Base-by-base conservation (phyloP, 53 echinoderm and acorn worm species). In the Echinometra lucunter region DNA sequence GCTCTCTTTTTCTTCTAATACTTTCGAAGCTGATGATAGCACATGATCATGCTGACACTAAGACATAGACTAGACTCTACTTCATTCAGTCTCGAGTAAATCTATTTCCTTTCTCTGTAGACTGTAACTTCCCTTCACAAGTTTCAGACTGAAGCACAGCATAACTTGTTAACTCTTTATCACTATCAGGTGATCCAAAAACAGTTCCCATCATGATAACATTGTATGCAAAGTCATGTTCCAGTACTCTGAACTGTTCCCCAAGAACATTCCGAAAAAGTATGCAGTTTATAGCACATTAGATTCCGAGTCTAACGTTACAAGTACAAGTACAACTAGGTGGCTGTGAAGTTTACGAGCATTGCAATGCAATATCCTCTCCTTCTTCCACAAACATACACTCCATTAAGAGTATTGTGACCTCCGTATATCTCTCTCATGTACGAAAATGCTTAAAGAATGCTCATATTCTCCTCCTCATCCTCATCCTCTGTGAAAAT, bases 401-500 rank as follows among this genome's bases (percentile, higher is more conserved):
- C 81, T 81, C 49, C 85, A 10, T 9, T 23, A 1, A 1, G 38
- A 38, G 38, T 16, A 42, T 85, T 10, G n/a, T 85, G 85, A 85
- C 85, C 85, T 85, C 49, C 47, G 49, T 47, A 15, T 83, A 27
- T 47, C 30, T 28, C 19, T 13, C 47, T 30, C 85, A 49, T 85
- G 19, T 49, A 85, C 47, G 21, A 47, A 83, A 45, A 85, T 85
- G 30, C 85, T 49, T 28, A n/a, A 49, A 49, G 49, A 85, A 6
- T 53, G 15, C 53, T 85, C 49, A 85, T 3, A 81, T 85, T 85
- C 85, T 30, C 47, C 28, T n/a, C 45, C 85, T 85, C 49, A n/a
- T 85, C 49, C 85, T 47, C 30, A 47, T 19, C n/a, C n/a, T n/a
- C n/a, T 49, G 49, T 85, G 45, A 85, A 85, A 85, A 85, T 49